Conservation (phyloP, 1,140 invertebrate species). For the Dysdera silvatica region DNA sequence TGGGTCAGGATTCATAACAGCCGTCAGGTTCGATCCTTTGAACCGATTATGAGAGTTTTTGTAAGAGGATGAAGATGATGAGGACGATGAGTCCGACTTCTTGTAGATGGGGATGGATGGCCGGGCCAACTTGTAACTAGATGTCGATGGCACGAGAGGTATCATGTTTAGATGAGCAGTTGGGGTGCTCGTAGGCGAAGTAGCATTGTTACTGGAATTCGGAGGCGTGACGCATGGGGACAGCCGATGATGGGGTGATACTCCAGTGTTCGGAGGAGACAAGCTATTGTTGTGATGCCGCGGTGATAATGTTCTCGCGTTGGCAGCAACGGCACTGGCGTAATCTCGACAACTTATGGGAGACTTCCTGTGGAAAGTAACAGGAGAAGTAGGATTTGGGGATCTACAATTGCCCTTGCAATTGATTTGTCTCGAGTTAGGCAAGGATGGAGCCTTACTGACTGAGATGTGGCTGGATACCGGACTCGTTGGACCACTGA, state of each 20-base stretch:
- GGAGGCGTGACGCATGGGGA: background rate
- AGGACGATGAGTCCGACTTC: background rate
- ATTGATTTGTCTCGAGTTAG: too few species aligned
- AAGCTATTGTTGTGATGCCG: too few species aligned
- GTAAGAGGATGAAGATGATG: too few species aligned
- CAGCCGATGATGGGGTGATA: background rate
- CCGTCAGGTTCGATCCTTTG: constrained; percentile 9
- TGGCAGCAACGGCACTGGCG: background rate
- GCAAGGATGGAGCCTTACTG: too few species aligned
- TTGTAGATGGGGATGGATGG: constrained; percentile 13
- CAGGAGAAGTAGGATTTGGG: background rate
- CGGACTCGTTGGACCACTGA: too few species aligned
- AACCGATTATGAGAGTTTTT: constrained; percentile 3
- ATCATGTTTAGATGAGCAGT: background rate
- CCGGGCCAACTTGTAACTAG: background rate
- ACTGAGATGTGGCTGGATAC: too few species aligned
- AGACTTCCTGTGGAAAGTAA: background rate
- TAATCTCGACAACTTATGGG: background rate
- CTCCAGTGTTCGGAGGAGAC: background rate
- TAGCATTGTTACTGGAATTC: background rate
- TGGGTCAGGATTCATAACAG: constrained; percentile 28
- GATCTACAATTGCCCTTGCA: background rate
- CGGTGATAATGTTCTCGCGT: background rate
- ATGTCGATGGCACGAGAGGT: background rate
- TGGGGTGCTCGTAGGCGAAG: background rate